phyloP scores from a whole-genome alignment of 1,140 invertebrate species.

The Pteromalus puparum region DNA sequence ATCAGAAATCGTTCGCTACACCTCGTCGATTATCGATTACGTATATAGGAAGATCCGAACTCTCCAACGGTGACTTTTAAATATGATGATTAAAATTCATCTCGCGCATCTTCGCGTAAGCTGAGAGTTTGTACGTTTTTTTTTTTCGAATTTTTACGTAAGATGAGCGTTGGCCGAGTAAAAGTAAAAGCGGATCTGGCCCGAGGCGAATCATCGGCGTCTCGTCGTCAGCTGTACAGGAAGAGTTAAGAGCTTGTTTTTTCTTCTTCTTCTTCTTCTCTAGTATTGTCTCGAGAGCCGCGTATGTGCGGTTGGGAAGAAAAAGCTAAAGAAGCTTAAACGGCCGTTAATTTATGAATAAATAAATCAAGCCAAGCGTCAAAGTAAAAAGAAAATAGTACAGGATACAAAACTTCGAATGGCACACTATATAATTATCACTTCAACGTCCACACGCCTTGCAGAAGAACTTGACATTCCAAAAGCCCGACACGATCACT shows the following conservation, averaged over 20 bases:
- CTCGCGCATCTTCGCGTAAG: neutral
- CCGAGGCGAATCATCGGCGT: neutral
- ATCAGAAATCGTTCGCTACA: too few relatives aligned
- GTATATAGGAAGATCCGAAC: too few relatives aligned
- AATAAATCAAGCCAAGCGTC: too few relatives aligned
- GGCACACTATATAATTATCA: too few relatives aligned
- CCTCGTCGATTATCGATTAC: too few relatives aligned
- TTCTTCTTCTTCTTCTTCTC: neutral
- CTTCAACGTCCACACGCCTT: neutral
- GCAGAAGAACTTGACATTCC: neutral
- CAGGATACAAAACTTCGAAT: too few relatives aligned
- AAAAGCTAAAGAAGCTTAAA: too few relatives aligned
- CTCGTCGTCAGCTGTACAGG: neutral
- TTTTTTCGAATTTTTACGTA: conserved; percentile 16
- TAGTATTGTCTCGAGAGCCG: neutral
- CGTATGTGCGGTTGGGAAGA: too few relatives aligned
- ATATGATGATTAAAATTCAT: neutral
- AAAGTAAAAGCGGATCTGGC: conserved; percentile 21
- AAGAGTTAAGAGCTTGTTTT: conserved; percentile 11
- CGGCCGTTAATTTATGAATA: too few relatives aligned
- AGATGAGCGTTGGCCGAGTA: neutral
- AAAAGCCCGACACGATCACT: neutral
- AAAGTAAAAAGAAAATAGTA: too few relatives aligned
- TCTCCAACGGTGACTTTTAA: too few relatives aligned
- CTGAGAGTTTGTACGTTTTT: neutral